Conservation (phyloP, 2,113 vertebrate species). For the Telmatochromis brachygnathus region DNA sequence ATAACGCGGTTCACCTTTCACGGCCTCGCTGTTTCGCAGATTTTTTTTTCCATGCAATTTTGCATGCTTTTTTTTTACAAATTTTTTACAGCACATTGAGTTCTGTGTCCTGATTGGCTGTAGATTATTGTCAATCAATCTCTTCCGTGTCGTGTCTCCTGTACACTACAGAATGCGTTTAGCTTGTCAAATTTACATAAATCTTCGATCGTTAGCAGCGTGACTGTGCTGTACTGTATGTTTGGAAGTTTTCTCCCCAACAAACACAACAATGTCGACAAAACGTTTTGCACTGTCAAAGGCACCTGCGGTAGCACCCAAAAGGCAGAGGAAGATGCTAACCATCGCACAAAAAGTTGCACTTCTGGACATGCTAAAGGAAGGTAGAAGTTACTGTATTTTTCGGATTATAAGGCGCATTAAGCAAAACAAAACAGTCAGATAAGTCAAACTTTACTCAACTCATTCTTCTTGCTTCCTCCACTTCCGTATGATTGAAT, state of each 20-base stretch:
- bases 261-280: neutral
- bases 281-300: neutral
- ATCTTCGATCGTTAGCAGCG: neutral
- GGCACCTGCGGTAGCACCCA: neutral
- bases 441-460: neutral
- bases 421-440: neutral
- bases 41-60: neutral
- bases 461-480: neutral
- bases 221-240: neutral
- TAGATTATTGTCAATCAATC: neutral
- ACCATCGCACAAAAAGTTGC: neutral
- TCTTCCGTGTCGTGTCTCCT: neutral
- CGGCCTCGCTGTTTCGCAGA: fast-evolving
- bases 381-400: neutral
- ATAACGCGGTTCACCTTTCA: neutral
- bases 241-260: neutral
- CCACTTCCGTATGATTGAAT: neutral
- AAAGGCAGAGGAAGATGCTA: neutral
- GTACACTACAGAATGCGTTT: neutral
- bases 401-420: neutral
- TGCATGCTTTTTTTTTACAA: neutral
- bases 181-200: neutral
- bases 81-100: neutral
- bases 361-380: neutral
- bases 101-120: neutral